Evolutionary conservation across 1,140 invertebrate species (phyloP), one percentile per base, ranked within the genome.

Genomic region (Drosophila takahashii): DNA sequence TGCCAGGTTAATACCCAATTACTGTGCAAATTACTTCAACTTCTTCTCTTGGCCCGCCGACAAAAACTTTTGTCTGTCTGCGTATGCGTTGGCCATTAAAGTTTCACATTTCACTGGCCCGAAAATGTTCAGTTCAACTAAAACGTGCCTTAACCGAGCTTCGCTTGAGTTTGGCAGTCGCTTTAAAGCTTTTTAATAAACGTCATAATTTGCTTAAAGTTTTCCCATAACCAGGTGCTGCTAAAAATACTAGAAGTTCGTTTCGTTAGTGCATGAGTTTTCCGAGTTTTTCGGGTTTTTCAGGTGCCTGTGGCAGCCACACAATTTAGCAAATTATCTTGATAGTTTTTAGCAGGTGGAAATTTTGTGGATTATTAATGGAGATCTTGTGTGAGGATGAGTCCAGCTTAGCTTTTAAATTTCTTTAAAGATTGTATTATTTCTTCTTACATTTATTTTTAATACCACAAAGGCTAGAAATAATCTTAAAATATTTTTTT

Each of bases 11-110:
- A 90, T 90, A 83, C 86, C 86, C 86, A 90, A 90, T 90, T 90
- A 90, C 86, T 86, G 86, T 90, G 86, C 79, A 90, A 90, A 90
- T 90, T 90, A 86, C 86, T 90, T 80, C 62, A 86, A 90, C 71
- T 80, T 87, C 72, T 69, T 66, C 45, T 73, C 41, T 44, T 44
- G 64, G 51, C 26, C 37, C 26, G 3, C 22, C n/a, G n/a, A 3
- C 2, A 54, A 59, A 73, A 86, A 81, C 74, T 81, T 81, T 77
- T 48, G 11, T 59, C 70, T 45, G 37, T 61, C 41, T 48, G 56
- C 29, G 22, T 2, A 61, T 59, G 62, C 54, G 60, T 51, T 53
- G 51, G 61, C 66, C 51, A 79, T 79, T 84, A 79, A 89, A 87
- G 84, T 89, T 87, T 79, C 58, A 76, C 75, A 78, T 80, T 83